A percentile compares a stretch with the other conserved stretches of the same genome.
Evolutionary conservation across 2,888 invertebrate species (phyloP).

Genomic region (Sussaba pulchella): DNA sequence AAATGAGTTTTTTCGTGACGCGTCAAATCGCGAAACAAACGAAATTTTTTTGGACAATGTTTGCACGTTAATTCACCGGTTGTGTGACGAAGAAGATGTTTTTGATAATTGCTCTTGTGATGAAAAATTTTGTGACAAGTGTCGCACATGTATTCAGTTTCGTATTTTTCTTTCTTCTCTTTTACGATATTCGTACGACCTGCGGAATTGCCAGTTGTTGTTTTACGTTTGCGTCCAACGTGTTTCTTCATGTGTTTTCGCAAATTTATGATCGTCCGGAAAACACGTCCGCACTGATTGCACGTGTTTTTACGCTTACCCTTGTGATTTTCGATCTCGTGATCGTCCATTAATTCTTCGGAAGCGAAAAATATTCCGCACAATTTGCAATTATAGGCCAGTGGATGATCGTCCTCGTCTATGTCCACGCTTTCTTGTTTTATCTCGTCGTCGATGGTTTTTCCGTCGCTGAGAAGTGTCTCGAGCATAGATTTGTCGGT

Average conservation of each 20-base stretch:
- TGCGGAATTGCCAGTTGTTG: conserved; percentile 35
- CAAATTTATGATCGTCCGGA: conserved; percentile 75
- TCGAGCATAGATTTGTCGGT: neutral
- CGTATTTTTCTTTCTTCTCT: conserved; percentile 74
- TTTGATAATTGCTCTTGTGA: conserved; percentile 81
- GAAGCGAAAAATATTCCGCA: conserved; percentile 78
- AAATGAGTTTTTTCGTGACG: conserved; percentile 83
- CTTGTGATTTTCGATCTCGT: conserved; percentile 77
- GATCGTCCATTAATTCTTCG: conserved; percentile 74
- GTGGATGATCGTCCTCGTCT: conserved; percentile 72
- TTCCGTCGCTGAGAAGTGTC: neutral
- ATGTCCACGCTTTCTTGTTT: conserved; percentile 56
- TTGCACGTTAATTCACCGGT: conserved; percentile 81
- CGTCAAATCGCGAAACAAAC: conserved; percentile 80
- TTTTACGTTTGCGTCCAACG: conserved; percentile 71
- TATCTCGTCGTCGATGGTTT: conserved; percentile 45
- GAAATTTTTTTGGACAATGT: conserved; percentile 81
- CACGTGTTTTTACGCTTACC: conserved; percentile 79
- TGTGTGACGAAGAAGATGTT: conserved; percentile 79
- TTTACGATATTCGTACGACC: conserved; percentile 57
- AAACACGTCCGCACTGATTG: conserved; percentile 78
- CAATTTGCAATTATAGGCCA: conserved; percentile 77
- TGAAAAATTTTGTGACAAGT: conserved; percentile 81
- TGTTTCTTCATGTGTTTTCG: conserved; percentile 81
- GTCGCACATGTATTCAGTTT: conserved; percentile 77